A percentile compares a stretch with the other conserved stretches of the same genome.
These are phyloP conservation scores for Ypsolopha sequella DNA, from an alignment of 2,888 invertebrate species.

Conservation along the genomic window DNA sequence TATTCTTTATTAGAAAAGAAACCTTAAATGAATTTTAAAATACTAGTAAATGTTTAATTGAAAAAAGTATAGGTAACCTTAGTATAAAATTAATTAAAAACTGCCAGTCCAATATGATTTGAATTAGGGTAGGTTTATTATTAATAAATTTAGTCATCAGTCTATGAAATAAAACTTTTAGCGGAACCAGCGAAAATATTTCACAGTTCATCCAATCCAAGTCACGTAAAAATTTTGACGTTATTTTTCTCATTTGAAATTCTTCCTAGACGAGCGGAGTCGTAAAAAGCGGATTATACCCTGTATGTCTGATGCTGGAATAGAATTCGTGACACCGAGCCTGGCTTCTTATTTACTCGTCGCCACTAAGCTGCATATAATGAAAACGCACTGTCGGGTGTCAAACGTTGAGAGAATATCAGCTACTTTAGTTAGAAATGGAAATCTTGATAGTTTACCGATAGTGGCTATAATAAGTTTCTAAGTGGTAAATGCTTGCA, in stretches of 20 bases:
- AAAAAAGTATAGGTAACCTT: no score
- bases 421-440: slow-evolving; percentile 8
- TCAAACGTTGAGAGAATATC: slow-evolving; percentile 48
- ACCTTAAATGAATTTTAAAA: no score
- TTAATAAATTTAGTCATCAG: neutral
- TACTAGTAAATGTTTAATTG: no score
- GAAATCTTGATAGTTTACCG: slow-evolving; percentile 31
- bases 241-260: slow-evolving; percentile 67
- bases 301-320: slow-evolving; percentile 42
- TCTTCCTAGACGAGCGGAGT: slow-evolving; percentile 59
- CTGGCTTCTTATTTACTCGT: slow-evolving; percentile 63
- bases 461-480: slow-evolving; percentile 1
- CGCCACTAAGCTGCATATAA: slow-evolving; percentile 69
- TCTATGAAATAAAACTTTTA: neutral
- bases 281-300: slow-evolving; percentile 69
- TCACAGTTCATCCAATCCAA: slow-evolving; percentile 12
- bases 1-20: no score
- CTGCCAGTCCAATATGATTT: no score
- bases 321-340: slow-evolving; percentile 62
- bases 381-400: slow-evolving; percentile 67
- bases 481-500: no score
- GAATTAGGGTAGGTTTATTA: no score
- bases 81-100: no score
- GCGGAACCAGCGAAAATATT: neutral
- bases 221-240: slow-evolving; percentile 51